Evolutionary conservation across 2,888 invertebrate genomes (phyloP), one percentile per base, ranked within the genome.

Genomic region (Lysandra coridon): DNA sequence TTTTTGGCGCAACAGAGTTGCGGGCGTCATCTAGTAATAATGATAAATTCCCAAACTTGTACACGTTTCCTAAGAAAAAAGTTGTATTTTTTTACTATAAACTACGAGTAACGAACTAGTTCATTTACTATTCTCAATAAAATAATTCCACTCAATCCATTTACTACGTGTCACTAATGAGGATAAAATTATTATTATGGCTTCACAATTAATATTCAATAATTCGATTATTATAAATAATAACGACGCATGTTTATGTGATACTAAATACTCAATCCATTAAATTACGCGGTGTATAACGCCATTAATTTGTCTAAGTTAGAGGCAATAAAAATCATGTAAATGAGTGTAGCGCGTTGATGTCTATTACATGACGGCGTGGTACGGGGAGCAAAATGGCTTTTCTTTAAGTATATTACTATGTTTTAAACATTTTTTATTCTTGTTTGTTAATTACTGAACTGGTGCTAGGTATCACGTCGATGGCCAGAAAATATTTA

Each of bases 91-190:
- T 40, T 40, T 6, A 40, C 40, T 40, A 40, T 5, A 10, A 44
- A 44, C 44, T 2, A 44, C 23, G 44, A 49, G 23, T 23, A 23
- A 23, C 23, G 23, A 23, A 23, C 23, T 23, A 49, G 2, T 44
- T 44, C 10, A 49, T 10, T 49, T 2, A 62, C 7, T 23, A 7
- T 23, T 2, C 23, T 62, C 49, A 10, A 23, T 62, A 60, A 60
- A 60, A n/a, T 60, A 60, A n/a, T 60, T 60, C 5, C n/a, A 60
- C n/a, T 60, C 5, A 60, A 60, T n/a, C n/a, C n/a, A 60, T 60
- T n/a, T 60, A 60, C 60, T 60, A 57, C 57, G 60, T 60, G 60
- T 6, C 60, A 60, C n/a, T 60, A 60, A 60, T 60, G 60, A n/a
- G n/a, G 6, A 17, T 60, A 60, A 60, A 17, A 60, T 60, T n/a